Evolutionary conservation across 2,113 vertebrate species (phyloP).

Genomic region (Emydocephalus ijimae): DNA sequence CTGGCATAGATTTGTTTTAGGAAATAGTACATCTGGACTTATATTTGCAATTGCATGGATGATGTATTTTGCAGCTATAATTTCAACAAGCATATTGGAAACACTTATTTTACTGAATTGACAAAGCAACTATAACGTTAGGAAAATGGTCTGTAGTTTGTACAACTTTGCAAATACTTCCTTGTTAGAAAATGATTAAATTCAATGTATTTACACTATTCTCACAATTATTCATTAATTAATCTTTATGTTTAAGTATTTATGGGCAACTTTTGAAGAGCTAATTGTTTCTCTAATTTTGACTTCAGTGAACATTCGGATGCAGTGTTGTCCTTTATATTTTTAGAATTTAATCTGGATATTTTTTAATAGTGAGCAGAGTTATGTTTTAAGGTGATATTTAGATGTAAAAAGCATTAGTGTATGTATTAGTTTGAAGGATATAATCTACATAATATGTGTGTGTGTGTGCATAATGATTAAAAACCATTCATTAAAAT

Average conservation of each 20-base stretch:
- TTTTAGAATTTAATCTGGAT: conserved; percentile 5
- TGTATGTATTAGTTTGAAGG: background rate
- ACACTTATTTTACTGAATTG: background rate
- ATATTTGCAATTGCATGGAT: background rate
- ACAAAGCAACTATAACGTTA: background rate
- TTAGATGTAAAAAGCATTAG: background rate
- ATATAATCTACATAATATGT: background rate
- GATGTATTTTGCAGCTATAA: background rate
- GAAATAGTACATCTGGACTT: background rate
- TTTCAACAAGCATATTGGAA: conserved; percentile 7
- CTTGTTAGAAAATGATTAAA: background rate
- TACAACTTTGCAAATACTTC: background rate
- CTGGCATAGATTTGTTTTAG: background rate
- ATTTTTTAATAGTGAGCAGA: background rate
- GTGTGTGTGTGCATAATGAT: background rate
- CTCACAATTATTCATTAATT: background rate
- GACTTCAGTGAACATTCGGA: background rate
- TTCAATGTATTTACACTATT: background rate
- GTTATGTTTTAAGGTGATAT: background rate
- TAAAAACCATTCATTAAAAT: background rate
- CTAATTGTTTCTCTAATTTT: background rate
- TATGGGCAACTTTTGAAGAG: background rate
- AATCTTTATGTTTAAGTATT: background rate
- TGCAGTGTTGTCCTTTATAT: background rate
- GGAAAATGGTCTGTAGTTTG: background rate